Conservation (phyloP, 1,140 invertebrate genomes). For the Triops cancriformis region DNA sequence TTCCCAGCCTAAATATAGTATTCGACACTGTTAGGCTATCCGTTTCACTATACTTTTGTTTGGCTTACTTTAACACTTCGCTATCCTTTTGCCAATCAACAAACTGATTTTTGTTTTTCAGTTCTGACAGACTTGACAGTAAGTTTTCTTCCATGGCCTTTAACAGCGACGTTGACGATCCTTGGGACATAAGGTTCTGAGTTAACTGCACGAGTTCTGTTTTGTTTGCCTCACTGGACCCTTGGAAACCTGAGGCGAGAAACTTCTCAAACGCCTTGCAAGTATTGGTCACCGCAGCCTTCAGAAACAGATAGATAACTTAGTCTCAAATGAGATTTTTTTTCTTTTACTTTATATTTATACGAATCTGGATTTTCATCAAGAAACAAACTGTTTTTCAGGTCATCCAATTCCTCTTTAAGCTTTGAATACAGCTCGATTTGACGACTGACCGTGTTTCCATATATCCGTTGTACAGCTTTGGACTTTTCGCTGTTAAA, state of each 20-base stretch:
- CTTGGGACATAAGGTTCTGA: not conserved
- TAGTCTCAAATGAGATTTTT: too few species aligned
- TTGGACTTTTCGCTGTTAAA: not conserved
- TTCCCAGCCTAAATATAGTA: not conserved
- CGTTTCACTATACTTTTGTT: not conserved
- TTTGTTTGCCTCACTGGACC: not conserved
- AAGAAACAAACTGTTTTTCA: not conserved
- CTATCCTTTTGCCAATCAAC: not conserved
- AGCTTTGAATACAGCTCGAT: not conserved
- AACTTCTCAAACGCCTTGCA: not conserved
- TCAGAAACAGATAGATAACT: not conserved
- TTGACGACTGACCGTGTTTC: not conserved
- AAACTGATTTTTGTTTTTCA: not conserved
- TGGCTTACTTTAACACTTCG: not conserved
- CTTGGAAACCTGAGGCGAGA: not conserved
- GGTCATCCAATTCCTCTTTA: not conserved
- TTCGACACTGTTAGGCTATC: not conserved
- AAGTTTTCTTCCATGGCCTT: not conserved
- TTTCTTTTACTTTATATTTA: not conserved
- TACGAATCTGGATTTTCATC: not conserved
- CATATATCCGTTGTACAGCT: not conserved
- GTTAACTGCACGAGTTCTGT: not conserved
- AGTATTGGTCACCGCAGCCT: not conserved
- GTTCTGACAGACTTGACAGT: not conserved
- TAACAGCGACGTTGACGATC: not conserved